These are phyloP conservation scores for Galerucella calmariensis DNA, from an alignment of 2,888 invertebrate species.

Conservation along the genomic window DNA sequence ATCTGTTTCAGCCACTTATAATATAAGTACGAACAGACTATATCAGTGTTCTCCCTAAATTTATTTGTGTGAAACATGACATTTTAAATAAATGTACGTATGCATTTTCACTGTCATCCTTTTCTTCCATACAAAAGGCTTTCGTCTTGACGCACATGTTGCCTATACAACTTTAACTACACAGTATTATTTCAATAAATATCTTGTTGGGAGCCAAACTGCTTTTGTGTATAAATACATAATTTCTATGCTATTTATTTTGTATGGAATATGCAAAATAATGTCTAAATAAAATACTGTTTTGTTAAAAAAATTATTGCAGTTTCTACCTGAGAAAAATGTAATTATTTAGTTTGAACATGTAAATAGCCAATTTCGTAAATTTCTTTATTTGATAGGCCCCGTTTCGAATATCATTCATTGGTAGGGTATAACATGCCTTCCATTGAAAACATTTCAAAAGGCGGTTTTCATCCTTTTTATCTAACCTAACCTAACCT, in stretches of 20 bases:
- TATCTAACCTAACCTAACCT: slow-evolving; percentile 3
- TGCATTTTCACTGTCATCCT: background rate
- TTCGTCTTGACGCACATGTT: background rate
- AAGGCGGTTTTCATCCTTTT: slow-evolving; percentile 9
- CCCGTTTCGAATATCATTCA: background rate
- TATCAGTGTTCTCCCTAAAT: no score
- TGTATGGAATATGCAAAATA: slow-evolving; percentile 1
- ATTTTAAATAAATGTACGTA: no score
- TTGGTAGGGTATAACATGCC: background rate
- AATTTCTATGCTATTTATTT: background rate
- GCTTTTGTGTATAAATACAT: background rate
- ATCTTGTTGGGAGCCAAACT: background rate
- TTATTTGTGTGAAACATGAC: no score
- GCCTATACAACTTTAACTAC: background rate
- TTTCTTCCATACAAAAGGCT: background rate
- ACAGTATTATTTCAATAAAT: background rate
- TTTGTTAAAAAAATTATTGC: background rate
- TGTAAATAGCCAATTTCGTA: background rate
- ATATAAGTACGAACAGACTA: no score
- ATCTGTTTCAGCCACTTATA: no score
- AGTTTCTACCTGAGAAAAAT: slow-evolving; percentile 3
- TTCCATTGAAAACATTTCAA: slow-evolving; percentile 4
- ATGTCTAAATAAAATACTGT: background rate
- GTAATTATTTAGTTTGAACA: background rate
- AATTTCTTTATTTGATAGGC: slow-evolving; percentile 8